Conservation (phyloP, 2,113 vertebrate genomes). For the Rhinolophus ferrumequinum region DNA sequence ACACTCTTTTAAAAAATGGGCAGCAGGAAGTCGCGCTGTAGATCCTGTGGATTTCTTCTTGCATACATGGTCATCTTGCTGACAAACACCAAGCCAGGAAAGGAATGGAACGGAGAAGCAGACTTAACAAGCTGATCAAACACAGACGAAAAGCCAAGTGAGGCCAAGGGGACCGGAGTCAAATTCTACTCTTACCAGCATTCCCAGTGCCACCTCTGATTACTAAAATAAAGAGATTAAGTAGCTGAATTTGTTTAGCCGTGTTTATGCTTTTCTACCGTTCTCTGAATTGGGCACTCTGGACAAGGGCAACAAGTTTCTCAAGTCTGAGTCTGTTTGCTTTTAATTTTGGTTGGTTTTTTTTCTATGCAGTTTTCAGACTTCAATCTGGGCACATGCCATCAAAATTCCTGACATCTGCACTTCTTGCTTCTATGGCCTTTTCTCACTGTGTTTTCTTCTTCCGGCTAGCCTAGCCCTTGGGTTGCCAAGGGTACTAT, state of each 20-base stretch:
- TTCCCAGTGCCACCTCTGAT: not conserved
- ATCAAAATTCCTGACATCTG: not conserved
- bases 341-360: not conserved
- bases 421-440: not conserved
- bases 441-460: not conserved
- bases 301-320: not conserved
- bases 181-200: not conserved
- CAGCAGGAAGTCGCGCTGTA: not conserved
- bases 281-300: not conserved
- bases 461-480: not conserved
- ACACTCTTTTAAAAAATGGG: not conserved
- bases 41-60: not conserved
- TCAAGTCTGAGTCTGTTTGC: not conserved
- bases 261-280: not conserved
- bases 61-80: not conserved
- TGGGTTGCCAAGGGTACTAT: not conserved
- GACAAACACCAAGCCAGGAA: not conserved
- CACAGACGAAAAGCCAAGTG: not conserved
- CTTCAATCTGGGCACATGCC: not conserved
- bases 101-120: constrained; percentile 39
- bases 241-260: not conserved
- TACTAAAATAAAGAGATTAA: not conserved
- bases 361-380: not conserved
- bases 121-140: not conserved
- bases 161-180: not conserved